Percentiles rank a stretch among this genome's conserved stretches.
Evolutionary conservation across 2,888 invertebrate genomes (phyloP).

Genomic region (Punctoribates punctum): DNA sequence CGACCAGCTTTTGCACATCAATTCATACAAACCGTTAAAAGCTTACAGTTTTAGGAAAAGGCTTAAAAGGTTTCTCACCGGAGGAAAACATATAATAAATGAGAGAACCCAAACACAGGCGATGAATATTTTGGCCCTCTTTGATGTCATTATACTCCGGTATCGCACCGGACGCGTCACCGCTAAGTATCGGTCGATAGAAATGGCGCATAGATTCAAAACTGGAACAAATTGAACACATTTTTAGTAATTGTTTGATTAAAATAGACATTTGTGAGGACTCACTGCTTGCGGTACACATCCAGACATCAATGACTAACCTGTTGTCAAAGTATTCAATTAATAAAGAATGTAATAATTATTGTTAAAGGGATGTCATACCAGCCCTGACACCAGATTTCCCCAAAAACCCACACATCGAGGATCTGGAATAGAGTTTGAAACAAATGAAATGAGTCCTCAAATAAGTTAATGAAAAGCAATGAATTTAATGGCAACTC

Average conservation of each 20-base stretch:
- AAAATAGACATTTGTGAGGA: neutral
- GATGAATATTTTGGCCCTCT: constrained; percentile 77
- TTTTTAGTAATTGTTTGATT: neutral
- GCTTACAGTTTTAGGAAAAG: neutral
- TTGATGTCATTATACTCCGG: constrained; percentile 77
- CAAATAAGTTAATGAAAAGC: neutral
- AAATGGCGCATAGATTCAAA: constrained; percentile 91
- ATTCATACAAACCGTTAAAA: neutral
- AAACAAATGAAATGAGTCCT: neutral
- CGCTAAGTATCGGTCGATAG: constrained; percentile 78
- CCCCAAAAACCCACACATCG: constrained; percentile 94
- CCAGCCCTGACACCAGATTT: constrained; percentile 94
- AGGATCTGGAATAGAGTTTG: constrained; percentile 43
- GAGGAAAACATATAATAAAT: constrained; percentile 86
- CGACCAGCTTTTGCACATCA: constrained; percentile 52
- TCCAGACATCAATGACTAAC: constrained; percentile 94
- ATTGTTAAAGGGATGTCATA: neutral
- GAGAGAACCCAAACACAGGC: constrained; percentile 92
- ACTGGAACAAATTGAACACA: constrained; percentile 39
- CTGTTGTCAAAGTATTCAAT: constrained; percentile 13
- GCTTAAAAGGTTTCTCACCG: constrained; percentile 53
- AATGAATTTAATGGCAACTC: neutral
- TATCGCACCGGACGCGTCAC: constrained; percentile 94
- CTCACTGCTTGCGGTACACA: constrained; percentile 86
- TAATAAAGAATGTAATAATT: neutral